Evolutionary conservation across 2,888 invertebrate species (phyloP), one percentile per base, ranked within the genome.

Genomic region (Parascotia fuliginaria): DNA sequence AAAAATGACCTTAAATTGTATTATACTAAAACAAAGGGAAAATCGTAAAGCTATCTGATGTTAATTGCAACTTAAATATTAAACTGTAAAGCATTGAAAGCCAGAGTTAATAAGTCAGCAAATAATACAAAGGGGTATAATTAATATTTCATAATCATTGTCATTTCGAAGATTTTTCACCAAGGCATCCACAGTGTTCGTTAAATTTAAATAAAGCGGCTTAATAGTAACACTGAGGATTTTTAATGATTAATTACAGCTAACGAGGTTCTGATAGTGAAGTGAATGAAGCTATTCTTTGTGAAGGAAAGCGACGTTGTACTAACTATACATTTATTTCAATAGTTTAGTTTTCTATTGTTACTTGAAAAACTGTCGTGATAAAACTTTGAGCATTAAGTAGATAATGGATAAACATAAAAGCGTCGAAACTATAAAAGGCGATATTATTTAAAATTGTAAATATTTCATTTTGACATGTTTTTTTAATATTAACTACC

Each of bases 201-300:
- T 67, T 58, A 59, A 55, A 61, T 54, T 56, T 42, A 27, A 48
- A 55, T 57, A 43, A 60, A 60, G 42, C 37, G 9, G 24, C 40
- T 50, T 54, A 14, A 47, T 29, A 36, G 45, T 55, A 45, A 55
- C 13, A 31, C 37, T 34, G 46, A 39, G 14, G 24, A 50, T 45
- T 55, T 31, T 61, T 48, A 64, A 57, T 60, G 52, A 67, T 67
- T 57, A 59, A 65, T 60, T 53, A 57, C 31, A 41, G 41, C 42
- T 67, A 67, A 67, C 52, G 68, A 68, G 65, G 38, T 14, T 43
- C 44, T 41, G 52, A 51, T 44, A 42, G 42, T 37, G 40, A 37
- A 37, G n/a, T 51, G 48, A 60, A 56, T 45, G 11, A 63, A 12
- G 19, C 46, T 37, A 29, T 55, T 49, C 39, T 48, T 55, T 43